Base-by-base conservation (phyloP, 1,140 invertebrate genomes). In the Scaptodrosophila lebanonensis region DNA sequence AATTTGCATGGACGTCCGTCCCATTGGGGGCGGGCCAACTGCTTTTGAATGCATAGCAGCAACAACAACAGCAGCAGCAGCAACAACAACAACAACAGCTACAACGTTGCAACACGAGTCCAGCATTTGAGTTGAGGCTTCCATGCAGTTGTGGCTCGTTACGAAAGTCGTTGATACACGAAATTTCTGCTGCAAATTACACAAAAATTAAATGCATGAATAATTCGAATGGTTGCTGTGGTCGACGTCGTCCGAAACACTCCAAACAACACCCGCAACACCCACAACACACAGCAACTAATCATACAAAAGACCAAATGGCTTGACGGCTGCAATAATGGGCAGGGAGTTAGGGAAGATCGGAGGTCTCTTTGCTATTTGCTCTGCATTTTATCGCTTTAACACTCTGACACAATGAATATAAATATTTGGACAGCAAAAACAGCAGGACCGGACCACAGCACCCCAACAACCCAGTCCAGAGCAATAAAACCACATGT, bases 151-250 rank as follows among this genome's bases (percentile, higher is more conserved):
- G 54, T 65, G 73, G 61, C 39, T 58, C 60, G 67, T 68, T 72
- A 69, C 50, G 60, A 32, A 35, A 44, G 32, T 29, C 38, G 20
- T 33, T 32, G 49, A 52, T 59, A 60, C 63, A 63, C 61, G 59
- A 68, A 65, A 73, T 73, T 79, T 64, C 69, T 79, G 68, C 68
- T 82, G 69, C 68, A 79, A 82, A 79, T 79, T 79, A 79, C 69
- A 79, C 69, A 77, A 79, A 82, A 79, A 79, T 79, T 82, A 82
- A 79, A 82, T 82, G 73, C 73, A 79, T 79, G 73, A 79, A 79
- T 79, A 79, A 79, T 79, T 79, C 75, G 59, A 73, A 79, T 73
- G 73, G 73, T 82, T 82, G 69, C 73, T 79, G 73, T 79, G 73
- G 73, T 79, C 59, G 61, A 68, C 65, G 42, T n/a, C n/a, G 65